Evolutionary conservation across 2,797 vertebrate species (phyloP), one percentile per base, ranked within the genome.

Genomic region (Myiotriccus ornatus): DNA sequence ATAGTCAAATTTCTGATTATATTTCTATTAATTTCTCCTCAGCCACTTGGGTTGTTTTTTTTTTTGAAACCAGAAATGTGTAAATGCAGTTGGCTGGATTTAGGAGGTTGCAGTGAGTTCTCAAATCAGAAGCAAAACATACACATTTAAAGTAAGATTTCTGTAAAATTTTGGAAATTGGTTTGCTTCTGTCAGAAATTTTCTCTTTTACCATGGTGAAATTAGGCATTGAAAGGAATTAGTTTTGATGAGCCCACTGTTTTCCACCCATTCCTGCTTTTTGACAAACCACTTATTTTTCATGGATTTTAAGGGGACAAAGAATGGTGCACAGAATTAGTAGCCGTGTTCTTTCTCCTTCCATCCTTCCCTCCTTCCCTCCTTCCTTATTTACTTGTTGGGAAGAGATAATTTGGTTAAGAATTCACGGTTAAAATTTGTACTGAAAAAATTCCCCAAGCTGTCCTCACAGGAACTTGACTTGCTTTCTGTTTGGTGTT

Each of bases 401-500:
- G 67, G 67, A 85, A 34, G 47, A 62, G 32, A 23, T 83, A 53
- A 63, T 89, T 91, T 79, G 71, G 49, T 76, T 86, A 97, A 93
- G 94, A 97, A 97, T 97, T 96, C 89, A 95, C 96, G 96, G 95
- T 96, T 88, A 81, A 90, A 92, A 92, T 96, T 95, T 85, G 63
- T 89, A 84, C 94, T 98, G 98, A 97, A 97, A 78, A 78, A 57
- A 60, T 67, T 74, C 97, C 98, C 97, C 98, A 93, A 80, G 77
- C 88, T 73, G 64, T 94, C 95, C 96, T 97, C 93, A 19, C 57
- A 94, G 96, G 96, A 97, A 85, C 69, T 89, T 59, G 50, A 56
- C 95, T 97, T 80, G 62, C 90, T 97, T 93, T 97, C 91, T 96
- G 67, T 97, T 97, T 98, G 98, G 98, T 97, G 97, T 97, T 97